These are phyloP conservation scores for Eupeodes luniger DNA, from an alignment of 2,888 invertebrate genomes.

Conservation along the genomic window DNA sequence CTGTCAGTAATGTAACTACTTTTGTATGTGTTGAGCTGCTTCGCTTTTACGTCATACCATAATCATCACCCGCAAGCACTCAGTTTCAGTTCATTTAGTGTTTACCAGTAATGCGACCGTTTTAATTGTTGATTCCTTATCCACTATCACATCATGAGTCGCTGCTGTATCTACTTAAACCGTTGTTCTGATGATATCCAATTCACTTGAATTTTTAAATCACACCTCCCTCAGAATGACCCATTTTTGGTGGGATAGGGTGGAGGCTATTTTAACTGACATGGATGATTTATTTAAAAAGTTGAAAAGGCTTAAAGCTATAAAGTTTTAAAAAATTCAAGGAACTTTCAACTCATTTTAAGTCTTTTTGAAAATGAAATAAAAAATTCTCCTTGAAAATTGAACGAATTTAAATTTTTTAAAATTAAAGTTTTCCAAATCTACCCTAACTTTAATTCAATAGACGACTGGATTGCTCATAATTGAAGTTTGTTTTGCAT, in stretches of 20 bases:
- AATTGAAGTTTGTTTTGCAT: no score
- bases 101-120: slow-evolving; percentile 60
- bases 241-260: no score
- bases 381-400: no score
- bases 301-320: no score
- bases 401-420: no score
- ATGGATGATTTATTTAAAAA: slow-evolving; percentile 9
- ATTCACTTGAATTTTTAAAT: slow-evolving; percentile 37
- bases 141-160: not conserved
- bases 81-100: slow-evolving; percentile 47
- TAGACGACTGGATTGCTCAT: no score
- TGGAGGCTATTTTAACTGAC: not conserved
- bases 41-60: no score
- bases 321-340: no score
- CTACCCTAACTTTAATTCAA: no score
- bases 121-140: slow-evolving; percentile 62
- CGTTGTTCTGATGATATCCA: slow-evolving; percentile 6
- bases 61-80: slow-evolving; percentile 30
- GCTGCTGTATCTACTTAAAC: not conserved
- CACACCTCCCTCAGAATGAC: slow-evolving; percentile 8
- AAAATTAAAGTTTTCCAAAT: no score
- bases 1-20: not conserved
- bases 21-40: not conserved
- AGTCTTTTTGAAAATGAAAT: no score
- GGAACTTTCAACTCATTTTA: no score